These are phyloP conservation scores for Centropus unirufus DNA, from an alignment of 2,113 vertebrate species.

Conservation along the genomic window DNA sequence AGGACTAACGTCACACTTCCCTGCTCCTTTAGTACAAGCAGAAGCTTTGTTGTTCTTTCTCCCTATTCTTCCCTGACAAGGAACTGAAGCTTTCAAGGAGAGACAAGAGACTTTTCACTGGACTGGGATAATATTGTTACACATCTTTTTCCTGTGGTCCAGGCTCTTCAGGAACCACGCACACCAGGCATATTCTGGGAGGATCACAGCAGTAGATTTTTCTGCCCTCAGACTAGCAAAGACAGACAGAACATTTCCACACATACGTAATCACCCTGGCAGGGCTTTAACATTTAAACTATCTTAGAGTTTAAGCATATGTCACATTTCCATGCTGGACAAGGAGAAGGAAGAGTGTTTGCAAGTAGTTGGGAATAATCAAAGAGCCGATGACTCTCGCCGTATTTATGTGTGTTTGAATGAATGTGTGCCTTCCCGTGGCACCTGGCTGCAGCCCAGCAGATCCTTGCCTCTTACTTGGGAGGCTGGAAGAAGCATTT, in stretches of 20 bases:
- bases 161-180: not conserved
- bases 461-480: not conserved
- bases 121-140: not conserved
- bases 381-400: not conserved
- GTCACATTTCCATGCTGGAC: too few species aligned
- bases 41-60: not conserved
- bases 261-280: not conserved
- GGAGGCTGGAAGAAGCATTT: not conserved
- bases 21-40: not conserved
- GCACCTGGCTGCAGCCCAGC: not conserved
- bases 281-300: not conserved
- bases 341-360: not conserved
- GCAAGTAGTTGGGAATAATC: not conserved
- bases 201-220: not conserved
- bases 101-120: not conserved
- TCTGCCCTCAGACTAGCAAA: not conserved
- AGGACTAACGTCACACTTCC: not conserved
- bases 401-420: not conserved
- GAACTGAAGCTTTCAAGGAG: not conserved
- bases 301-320: not conserved
- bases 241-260: not conserved
- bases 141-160: not conserved
- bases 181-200: rapidly evolving
- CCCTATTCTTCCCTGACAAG: not conserved
- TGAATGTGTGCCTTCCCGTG: rapidly evolving